Evolutionary conservation across 1,140 invertebrate species (phyloP), one percentile per base, ranked within the genome.

Genomic region (Caenorhabditis remanei): DNA sequence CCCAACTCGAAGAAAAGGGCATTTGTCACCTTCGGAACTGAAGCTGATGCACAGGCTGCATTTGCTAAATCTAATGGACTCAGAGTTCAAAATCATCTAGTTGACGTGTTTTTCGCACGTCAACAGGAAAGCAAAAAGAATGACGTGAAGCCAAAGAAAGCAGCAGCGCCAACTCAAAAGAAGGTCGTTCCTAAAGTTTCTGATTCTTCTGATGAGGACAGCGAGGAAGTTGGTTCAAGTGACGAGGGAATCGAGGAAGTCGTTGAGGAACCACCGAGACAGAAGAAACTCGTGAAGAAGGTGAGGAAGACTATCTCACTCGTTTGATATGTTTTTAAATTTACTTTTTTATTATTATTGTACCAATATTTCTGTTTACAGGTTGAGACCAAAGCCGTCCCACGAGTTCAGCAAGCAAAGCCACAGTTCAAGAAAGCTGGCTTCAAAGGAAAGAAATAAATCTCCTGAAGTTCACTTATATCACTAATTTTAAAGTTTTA

Each of bases 41-140:
- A 87, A 82, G 75, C 46, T 13, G 85, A 84, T 41, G 85, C 85
- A 7, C 50, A 56, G 14, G 85, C 82, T 61, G 88, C 82, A 16
- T 88, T 88, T 43, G 40, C 85, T 40, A 87, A 87, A 41, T 82
- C 79, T 24, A 67, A 85, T 11, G 84, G 83, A 4, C 58, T 88
- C 40, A 88, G 63, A 50, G 58, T 88, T 14, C 58, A 83, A 14
- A 82, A 86, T 19, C 41, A 32, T 11, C 58, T 79, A 7, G 88
- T 88, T 11, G 83, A 84, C 8, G 88, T 88, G n/a, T 63, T 88
- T 21, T 88, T 71, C 58, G 85, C 85, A 3, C 50, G 87, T 61
- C 40, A 43, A 13, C 61, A 75, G 75, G 82, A 75, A 53, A 53
- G 4, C 43, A 58, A 85, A 21, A 65, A 48, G 8, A 40, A 46